These are phyloP conservation scores for Enteromius unitaeniatus DNA, from an alignment of 2,797 vertebrate genomes.

Conservation along the genomic window DNA sequence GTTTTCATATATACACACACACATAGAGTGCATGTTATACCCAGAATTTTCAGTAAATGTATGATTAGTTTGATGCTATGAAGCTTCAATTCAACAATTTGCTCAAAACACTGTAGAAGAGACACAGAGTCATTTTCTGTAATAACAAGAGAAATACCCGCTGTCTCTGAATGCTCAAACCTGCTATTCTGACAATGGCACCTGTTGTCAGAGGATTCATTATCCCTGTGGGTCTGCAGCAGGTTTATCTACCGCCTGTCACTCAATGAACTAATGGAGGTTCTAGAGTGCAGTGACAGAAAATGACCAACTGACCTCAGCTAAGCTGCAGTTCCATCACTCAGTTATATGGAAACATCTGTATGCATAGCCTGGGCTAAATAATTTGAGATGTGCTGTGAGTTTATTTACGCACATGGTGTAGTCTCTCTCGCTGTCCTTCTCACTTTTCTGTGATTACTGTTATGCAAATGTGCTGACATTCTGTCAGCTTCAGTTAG, in stretches of 20 bases:
- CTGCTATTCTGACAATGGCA: slow-evolving; percentile 7
- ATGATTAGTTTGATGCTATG: background rate
- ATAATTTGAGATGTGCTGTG: background rate
- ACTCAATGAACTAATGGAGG: slow-evolving; percentile 45
- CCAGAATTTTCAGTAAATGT: background rate
- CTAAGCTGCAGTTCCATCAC: slow-evolving; percentile 12
- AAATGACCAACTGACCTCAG: slow-evolving; percentile 28
- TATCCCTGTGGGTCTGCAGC: slow-evolving; percentile 21
- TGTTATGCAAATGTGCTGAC: slow-evolving; percentile 35
- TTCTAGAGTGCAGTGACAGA: slow-evolving; percentile 29
- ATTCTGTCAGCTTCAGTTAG: slow-evolving; percentile 46
- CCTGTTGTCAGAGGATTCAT: slow-evolving; percentile 21
- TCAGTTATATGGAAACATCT: background rate
- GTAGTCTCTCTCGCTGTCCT: background rate
- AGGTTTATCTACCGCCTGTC: slow-evolving; percentile 46
- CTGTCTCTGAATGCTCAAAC: background rate
- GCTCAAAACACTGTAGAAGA: background rate
- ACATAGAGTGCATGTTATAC: background rate
- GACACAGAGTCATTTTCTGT: background rate
- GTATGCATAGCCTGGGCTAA: background rate
- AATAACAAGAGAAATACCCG: background rate
- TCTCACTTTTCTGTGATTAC: slow-evolving; percentile 9
- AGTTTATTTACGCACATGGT: background rate
- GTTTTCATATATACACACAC: background rate
- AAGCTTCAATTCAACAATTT: too few species aligned